A percentile compares a stretch with the other conserved stretches of the same genome.
Conservation (phyloP, 2,888 invertebrate species). For the Ischnura elegans region DNA sequence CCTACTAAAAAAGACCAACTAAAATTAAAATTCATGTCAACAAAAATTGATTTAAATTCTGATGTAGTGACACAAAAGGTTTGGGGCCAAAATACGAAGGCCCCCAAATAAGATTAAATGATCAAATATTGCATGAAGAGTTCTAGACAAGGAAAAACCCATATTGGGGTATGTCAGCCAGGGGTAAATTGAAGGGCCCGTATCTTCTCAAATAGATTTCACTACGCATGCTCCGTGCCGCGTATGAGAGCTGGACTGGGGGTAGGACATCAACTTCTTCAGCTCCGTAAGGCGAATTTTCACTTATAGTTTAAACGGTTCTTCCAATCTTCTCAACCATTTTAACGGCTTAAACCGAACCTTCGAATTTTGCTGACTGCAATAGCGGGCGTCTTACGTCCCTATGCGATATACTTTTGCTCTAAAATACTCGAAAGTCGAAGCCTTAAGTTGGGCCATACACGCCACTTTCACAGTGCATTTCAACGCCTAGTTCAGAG, state of each 20-base stretch:
- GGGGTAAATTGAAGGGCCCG: constrained; percentile 61
- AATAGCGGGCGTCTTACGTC: constrained; percentile 69
- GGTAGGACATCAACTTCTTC: constrained; percentile 73
- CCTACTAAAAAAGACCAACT: background rate
- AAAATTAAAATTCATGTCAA: background rate
- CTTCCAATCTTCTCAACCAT: constrained; percentile 70
- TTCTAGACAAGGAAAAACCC: background rate
- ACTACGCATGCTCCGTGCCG: constrained; percentile 74
- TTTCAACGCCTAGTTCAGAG: constrained; percentile 70
- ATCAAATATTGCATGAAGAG: background rate
- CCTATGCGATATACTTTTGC: constrained; percentile 71
- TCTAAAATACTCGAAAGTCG: constrained; percentile 71
- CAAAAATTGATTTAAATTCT: background rate
- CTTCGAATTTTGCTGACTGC: constrained; percentile 70
- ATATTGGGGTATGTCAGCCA: constrained; percentile 45
- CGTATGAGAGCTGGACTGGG: constrained; percentile 74
- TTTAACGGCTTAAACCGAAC: constrained; percentile 70
- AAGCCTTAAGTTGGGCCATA: constrained; percentile 71
- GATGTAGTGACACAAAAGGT: background rate
- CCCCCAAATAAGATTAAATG: background rate
- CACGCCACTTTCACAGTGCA: constrained; percentile 73
- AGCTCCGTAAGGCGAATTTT: constrained; percentile 74
- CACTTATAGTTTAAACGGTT: constrained; percentile 72
- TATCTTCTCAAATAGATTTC: constrained; percentile 63
- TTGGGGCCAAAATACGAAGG: background rate